These are phyloP conservation scores for Glyphotaelius pellucidus DNA, from an alignment of 2,888 invertebrate species.

Conservation along the genomic window DNA sequence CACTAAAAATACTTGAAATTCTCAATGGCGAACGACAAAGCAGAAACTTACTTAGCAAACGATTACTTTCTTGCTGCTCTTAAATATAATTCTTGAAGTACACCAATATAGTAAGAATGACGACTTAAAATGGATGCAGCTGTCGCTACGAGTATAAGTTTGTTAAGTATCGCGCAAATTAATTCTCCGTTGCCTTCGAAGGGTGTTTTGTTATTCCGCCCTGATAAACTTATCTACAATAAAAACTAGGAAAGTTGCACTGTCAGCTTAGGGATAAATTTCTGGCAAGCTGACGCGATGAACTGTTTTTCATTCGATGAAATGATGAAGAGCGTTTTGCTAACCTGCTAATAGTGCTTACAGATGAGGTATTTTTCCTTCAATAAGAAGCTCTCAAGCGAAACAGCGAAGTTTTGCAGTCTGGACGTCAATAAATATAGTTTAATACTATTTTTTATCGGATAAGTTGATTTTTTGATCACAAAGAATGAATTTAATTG, in stretches of 20 bases:
- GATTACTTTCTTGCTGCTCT: neutral
- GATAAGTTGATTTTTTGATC: too few relatives aligned
- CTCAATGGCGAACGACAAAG: neutral
- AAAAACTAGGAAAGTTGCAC: neutral
- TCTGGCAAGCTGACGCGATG: neutral
- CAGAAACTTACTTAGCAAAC: neutral
- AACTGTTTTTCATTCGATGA: neutral
- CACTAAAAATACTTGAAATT: neutral
- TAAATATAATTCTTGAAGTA: too few relatives aligned
- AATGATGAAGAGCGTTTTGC: neutral
- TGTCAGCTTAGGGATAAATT: neutral
- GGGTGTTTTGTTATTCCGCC: constrained; percentile 16
- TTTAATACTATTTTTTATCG: too few relatives aligned
- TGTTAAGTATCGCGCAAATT: constrained; percentile 26
- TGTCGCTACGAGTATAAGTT: constrained; percentile 20
- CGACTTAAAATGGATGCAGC: constrained; percentile 14
- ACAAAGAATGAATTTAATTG: too few relatives aligned
- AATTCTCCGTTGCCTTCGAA: neutral
- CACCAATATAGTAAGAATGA: neutral
- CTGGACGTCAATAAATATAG: too few relatives aligned
- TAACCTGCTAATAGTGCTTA: neutral
- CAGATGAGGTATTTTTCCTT: neutral
- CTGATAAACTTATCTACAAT: neutral
- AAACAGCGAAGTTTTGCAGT: too few relatives aligned
- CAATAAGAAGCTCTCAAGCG: too few relatives aligned